phyloP scores from a whole-genome alignment of 2,113 vertebrate species.

The Chitala chitala region DNA sequence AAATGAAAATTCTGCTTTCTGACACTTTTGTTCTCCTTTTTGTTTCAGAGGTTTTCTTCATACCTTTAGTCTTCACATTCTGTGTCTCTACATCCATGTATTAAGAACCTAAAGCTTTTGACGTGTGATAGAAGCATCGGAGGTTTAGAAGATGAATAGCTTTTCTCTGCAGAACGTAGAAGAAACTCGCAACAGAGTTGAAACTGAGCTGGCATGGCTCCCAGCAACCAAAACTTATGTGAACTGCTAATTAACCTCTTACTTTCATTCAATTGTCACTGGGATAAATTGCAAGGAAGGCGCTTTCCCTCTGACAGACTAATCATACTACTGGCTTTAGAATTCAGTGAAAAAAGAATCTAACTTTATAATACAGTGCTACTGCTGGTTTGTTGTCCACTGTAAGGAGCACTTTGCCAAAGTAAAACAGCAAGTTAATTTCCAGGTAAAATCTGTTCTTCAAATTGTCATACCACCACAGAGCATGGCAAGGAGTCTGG shows the following conservation, averaged over 20 bases:
- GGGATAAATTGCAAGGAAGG: not conserved
- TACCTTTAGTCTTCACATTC: not conserved
- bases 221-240: not conserved
- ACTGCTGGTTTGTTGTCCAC: too few species aligned
- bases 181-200: constrained; percentile 1
- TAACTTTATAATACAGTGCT: too few species aligned
- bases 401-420: too few species aligned
- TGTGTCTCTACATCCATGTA: too few species aligned
- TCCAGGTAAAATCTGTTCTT: too few species aligned
- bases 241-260: constrained; percentile 13
- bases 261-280: constrained; percentile 8
- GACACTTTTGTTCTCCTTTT: not conserved
- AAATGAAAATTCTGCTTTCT: not conserved
- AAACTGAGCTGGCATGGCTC: not conserved
- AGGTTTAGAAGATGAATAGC: constrained; percentile 4
- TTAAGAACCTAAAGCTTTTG: not conserved
- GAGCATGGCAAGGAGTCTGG: too few species aligned
- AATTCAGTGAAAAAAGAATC: too few species aligned
- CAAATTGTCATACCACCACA: too few species aligned
- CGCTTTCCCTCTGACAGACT: too few species aligned
- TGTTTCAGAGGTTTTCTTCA: not conserved
- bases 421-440: too few species aligned
- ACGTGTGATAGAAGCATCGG: not conserved
- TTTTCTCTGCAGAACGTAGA: not conserved
- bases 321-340: too few species aligned